Percentiles rank a stretch among this genome's conserved stretches.
phyloP scores from a whole-genome alignment of 2,888 invertebrate genomes.

The Sphecodes monilicornis region DNA sequence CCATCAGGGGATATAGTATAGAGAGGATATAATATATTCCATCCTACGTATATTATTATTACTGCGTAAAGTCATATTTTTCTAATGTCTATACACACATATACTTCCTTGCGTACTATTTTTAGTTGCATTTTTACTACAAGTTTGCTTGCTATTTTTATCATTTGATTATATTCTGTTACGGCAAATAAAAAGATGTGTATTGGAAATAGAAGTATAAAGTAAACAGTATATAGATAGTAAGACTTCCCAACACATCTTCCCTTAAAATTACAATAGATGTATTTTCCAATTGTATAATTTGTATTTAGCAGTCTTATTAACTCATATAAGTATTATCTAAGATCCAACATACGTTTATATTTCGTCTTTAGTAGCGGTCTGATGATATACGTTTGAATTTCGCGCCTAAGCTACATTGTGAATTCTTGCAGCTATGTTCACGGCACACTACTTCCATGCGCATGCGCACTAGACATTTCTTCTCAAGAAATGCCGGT shows the following conservation, averaged over 20 bases:
- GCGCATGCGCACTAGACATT: neutral
- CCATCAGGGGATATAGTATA: neutral
- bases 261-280: neutral
- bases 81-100: neutral
- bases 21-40: neutral
- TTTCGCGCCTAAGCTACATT: neutral
- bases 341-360: neutral
- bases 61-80: neutral
- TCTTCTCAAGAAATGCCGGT: neutral
- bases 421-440: neutral
- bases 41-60: neutral
- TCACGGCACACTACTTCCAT: neutral
- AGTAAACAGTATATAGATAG: neutral
- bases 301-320: neutral
- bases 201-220: neutral
- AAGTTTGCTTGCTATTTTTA: neutral
- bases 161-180: neutral
- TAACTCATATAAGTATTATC: neutral
- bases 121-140: neutral
- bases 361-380: neutral
- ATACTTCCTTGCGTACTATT: neutral
- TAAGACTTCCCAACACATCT: neutral
- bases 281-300: neutral
- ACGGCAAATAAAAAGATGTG: neutral
- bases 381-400: neutral